Base-by-base conservation (phyloP, 2,797 vertebrate species). In the Apogon talboti region DNA sequence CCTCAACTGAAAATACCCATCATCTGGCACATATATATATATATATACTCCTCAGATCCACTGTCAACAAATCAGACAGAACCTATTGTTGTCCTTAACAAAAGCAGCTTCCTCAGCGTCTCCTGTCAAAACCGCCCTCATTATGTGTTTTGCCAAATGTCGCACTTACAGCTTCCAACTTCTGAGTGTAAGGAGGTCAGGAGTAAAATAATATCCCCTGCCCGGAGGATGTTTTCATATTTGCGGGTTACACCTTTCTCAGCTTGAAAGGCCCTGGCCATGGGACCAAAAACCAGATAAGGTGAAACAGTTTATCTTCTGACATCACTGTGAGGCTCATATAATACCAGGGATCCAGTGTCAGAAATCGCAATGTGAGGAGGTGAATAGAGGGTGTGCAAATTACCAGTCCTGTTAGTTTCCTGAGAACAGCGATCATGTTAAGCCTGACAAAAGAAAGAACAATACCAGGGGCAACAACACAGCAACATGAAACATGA, bases 41-140 rank as follows among this genome's bases (percentile, higher is more conserved):
- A 56, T 67, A 71, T 67, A 64, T 5, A 15, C 19, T 48, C 61
- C 19, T 15, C 28, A n/a, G 16, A 24, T n/a, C 7, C 12, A 5
- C 2, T 6, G 11, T 7, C 3, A 16, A 35, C 37, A 5, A 61
- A 42, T 58, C 60, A 61, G 4, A 19, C 56, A 21, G 2, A 10
- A 18, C 33, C 63, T 59, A 58, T 68, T 78, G 71, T 86, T 46
- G 38, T 30, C 14, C 15, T 49, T 30, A 43, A 66, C 19, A 78
- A 76, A 60, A 24, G 30, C 35, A 0, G 1, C 49, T 66, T 69
- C 66, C 77, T 3, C 10, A 35, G 18, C 0, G 11, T 43, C 24
- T 28, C 3, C 24, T 28, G 24, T 4, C 1, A 18, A 42, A 49
- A 30, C 13, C 19, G 11, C 24, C 1, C 3, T 9, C 35, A n/a